phyloP scores from a whole-genome alignment of 1,140 invertebrate genomes.

The Polyergus mexicanus region DNA sequence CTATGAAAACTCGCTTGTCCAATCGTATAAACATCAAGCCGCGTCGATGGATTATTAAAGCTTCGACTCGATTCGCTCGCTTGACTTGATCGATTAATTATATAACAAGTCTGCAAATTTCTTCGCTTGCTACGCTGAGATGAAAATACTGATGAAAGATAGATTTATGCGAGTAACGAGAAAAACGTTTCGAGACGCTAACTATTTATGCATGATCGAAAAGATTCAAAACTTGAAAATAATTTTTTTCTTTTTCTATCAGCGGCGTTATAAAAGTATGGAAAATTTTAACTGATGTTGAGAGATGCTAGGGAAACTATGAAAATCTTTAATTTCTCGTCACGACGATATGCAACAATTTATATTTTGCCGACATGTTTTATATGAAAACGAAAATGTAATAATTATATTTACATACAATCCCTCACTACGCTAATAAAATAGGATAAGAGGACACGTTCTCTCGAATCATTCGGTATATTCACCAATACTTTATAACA shows the following conservation, averaged over 20 bases:
- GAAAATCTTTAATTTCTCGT: background rate
- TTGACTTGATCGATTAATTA: conserved; percentile 20
- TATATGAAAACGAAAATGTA: background rate
- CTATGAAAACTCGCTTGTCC: background rate
- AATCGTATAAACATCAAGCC: background rate
- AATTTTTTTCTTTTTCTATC: background rate
- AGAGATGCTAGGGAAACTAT: background rate
- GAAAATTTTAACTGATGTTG: conserved; percentile 10
- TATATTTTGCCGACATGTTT: background rate
- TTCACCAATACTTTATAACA: background rate
- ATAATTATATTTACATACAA: conserved; percentile 1
- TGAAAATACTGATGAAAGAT: conserved; percentile 7
- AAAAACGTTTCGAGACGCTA: background rate
- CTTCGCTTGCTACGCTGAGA: background rate
- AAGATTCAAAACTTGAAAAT: background rate
- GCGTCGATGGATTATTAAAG: conserved; percentile 13
- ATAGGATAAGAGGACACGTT: conserved; percentile 61
- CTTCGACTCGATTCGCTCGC: background rate
- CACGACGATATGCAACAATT: background rate
- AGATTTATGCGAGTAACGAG: background rate
- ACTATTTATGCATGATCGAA: background rate
- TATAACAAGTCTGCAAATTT: conserved; percentile 22
- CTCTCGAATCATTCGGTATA: conserved; percentile 21
- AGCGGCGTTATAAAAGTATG: background rate
- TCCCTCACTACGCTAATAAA: conserved; percentile 58